Percentiles rank a stretch among this genome's conserved stretches.
Conservation (phyloP, 2,113 vertebrate genomes). For the Strix uralensis region DNA sequence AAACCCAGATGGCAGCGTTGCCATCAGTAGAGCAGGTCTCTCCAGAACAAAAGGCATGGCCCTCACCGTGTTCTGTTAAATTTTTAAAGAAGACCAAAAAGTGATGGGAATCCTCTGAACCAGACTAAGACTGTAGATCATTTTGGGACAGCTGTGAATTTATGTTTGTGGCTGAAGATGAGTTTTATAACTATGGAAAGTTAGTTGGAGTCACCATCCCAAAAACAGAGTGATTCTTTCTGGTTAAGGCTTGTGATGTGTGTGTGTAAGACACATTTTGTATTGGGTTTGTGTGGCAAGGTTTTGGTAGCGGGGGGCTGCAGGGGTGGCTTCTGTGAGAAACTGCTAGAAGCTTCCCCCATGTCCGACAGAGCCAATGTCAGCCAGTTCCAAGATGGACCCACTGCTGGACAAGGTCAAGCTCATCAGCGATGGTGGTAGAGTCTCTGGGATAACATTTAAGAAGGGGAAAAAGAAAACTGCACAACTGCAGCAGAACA, state of each 20-base stretch:
- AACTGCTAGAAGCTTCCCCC: not conserved
- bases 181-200: not conserved
- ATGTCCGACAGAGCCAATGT: not conserved
- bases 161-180: not conserved
- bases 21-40: not conserved
- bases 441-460: not conserved
- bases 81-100: not conserved
- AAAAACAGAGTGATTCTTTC: not conserved
- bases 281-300: not conserved
- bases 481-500: not conserved
- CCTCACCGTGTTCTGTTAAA: not conserved
- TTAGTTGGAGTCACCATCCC: not conserved
- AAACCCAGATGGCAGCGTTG: not conserved
- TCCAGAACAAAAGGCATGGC: not conserved
- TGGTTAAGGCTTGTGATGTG: not conserved
- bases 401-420: rapidly evolving
- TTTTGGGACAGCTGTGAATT: not conserved
- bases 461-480: not conserved
- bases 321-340: not conserved
- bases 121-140: not conserved
- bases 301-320: not conserved
- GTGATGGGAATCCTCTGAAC: not conserved
- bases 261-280: not conserved
- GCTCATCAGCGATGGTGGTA: rapidly evolving
- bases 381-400: rapidly evolving